Evolutionary conservation across 1,140 invertebrate species (phyloP).

Genomic region (Battus philenor): DNA sequence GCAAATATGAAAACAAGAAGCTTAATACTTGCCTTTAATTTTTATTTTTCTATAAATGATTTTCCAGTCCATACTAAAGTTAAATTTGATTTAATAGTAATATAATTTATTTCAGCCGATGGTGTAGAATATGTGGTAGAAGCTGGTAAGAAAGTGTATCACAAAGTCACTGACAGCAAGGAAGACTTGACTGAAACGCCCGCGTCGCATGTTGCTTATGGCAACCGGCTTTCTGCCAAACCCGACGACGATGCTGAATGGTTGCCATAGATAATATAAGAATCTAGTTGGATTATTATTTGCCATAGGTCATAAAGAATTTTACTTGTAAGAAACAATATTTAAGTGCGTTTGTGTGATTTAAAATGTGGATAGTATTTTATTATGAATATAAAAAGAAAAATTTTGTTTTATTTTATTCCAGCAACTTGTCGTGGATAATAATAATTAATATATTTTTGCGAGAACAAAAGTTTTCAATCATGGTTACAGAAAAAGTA

Average conservation of each 20-base stretch:
- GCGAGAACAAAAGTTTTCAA: no score
- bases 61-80: no score
- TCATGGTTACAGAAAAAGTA: no score
- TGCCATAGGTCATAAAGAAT: not conserved
- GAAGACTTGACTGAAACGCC: slow-evolving; percentile 65
- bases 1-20: no score
- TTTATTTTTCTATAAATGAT: no score
- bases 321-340: no score
- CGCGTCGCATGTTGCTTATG: slow-evolving; percentile 22
- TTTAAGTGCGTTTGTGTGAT: no score
- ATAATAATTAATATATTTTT: not conserved
- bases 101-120: slow-evolving; percentile 55
- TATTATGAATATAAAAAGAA: no score
- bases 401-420: no score
- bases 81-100: no score
- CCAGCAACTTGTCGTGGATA: not conserved
- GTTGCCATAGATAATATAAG: slow-evolving; percentile 45
- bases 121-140: slow-evolving; percentile 72
- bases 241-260: slow-evolving; percentile 63
- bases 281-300: not conserved
- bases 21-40: no score
- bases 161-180: slow-evolving; percentile 64
- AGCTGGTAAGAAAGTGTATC: slow-evolving; percentile 72
- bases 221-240: slow-evolving; percentile 7
- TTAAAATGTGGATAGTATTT: no score